Evolutionary conservation across 1,140 invertebrate species (phyloP), one percentile per base, ranked within the genome.

Genomic region (Ceratina calcarata): DNA sequence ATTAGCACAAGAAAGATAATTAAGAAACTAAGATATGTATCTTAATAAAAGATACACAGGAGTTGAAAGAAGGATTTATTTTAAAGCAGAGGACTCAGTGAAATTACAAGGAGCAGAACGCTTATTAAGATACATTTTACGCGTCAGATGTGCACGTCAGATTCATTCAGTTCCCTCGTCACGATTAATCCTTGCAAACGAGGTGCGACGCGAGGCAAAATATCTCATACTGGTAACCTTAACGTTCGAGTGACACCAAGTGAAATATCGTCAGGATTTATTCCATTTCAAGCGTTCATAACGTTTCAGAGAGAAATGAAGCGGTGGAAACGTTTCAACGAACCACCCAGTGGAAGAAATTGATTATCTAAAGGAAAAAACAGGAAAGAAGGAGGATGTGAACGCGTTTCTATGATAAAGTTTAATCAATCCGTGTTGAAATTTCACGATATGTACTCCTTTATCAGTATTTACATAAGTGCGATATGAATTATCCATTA

Each of bases 91-190:
- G 2, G 27, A 32, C 27, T 71, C 55, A 77, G 57, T 66, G 72
- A 70, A 79, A 80, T 67, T 55, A 62, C 66, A 64, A 71, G 76
- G 71, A 78, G 81, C 78, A 73, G n/a, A n/a, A n/a, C n/a, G n/a
- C n/a, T n/a, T 57, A 73, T 68, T 68, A 53, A 73, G 70, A 80
- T 65, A 71, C 66, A 45, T 15, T 62, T 65, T 66, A 75, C 57
- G 32, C 68, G 58, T 37, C 69, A 78, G 74, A 68, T 78, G 74
- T 55, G 58, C 71, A 7, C 65, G 83, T 74, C 80, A 69, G 32
- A 24, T 37, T 65, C 57, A 51, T 71, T 80, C 76, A 71, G 32
- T 49, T 20, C 57, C 81, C 45, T 32, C 66, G 76, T 69, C 24
- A 60, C 57, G 66, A 83, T 64, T 83, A 72, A 55, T 70, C 27